Evolutionary conservation across 1,140 invertebrate genomes (phyloP), one percentile per base, ranked within the genome.

Genomic region (Leptinotarsa undecemlineata): DNA sequence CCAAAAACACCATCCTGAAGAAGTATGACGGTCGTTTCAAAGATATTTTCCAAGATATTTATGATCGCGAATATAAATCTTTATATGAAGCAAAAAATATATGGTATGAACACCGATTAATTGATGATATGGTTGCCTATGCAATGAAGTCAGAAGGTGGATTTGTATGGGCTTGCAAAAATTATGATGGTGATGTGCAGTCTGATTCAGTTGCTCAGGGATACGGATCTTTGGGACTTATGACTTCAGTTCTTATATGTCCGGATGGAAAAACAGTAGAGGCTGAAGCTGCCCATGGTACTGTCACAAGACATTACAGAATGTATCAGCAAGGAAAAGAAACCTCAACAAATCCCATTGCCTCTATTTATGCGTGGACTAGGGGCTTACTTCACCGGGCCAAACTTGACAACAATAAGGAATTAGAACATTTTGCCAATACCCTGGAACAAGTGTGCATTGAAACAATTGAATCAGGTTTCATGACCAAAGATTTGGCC

Each of bases 41-140:
- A 86, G 97, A 99, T 82, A 99, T 99, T 81, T 99, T 99, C 89
- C 93, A 99, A 87, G 96, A 98, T 67, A 96, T 99, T 83, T 99
- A 98, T 84, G 93, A 98, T 8, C 92, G 89, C 61, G 87, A 98
- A 70, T 99, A 98, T 86, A 97, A 97, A 84, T 51, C 85, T 3
- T 83, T 94, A 72, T 99, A 89, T 86, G 96, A 99, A 85, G 92
- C 91, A 3, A 89, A 91, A 57, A 91, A 92, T 13, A 92, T 99
- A 73, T 98, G 96, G 96, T 99, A 99, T 84, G 97, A 99, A 81
- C 98, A 99, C 86, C 90, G 98, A 68, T 87, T 99, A 23, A 99
- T 99, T 85, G 98, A 99, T 85, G 98, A 99, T 82, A 99, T 99
- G 98, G 98, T 99, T 3, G 98, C 98, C 17, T 98, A 98, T 84